phyloP scores from a whole-genome alignment of 2,888 invertebrate genomes.

The Punctoribates punctum region DNA sequence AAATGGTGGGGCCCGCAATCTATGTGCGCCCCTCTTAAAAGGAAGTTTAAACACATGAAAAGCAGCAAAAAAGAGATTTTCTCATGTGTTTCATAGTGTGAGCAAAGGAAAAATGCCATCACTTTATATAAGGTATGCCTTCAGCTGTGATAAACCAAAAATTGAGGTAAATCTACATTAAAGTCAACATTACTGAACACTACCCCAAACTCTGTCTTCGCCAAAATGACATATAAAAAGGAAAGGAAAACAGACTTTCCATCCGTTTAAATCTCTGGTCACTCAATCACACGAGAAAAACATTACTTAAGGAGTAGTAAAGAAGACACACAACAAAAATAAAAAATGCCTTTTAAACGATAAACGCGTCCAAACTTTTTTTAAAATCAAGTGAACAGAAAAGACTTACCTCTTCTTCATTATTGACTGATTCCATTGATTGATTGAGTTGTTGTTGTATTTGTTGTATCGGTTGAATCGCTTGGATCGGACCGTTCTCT shows the following conservation, averaged over 20 bases:
- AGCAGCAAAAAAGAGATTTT: conserved; percentile 38
- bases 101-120: conserved; percentile 30
- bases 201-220: neutral
- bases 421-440: conserved; percentile 96
- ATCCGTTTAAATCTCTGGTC: neutral
- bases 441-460: conserved; percentile 72
- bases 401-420: conserved; percentile 84
- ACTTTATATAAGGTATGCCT: conserved; percentile 31
- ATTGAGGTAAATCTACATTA: conserved; percentile 28
- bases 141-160: conserved; percentile 23
- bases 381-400: too few species aligned
- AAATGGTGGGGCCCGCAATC: conserved; percentile 19
- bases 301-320: neutral
- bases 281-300: conserved; percentile 18
- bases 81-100: conserved; percentile 28
- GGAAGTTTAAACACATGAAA: conserved; percentile 39
- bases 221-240: conserved; percentile 3
- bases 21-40: neutral
- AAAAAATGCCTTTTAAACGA: neutral
- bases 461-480: conserved; percentile 77
- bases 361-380: neutral
- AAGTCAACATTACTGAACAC: conserved; percentile 11
- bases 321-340: conserved; percentile 3
- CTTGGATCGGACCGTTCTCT: conserved; percentile 53
- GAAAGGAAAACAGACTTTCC: too few species aligned